phyloP scores from a whole-genome alignment of 2,113 vertebrate genomes.

The Rhinoptilus africanus region DNA sequence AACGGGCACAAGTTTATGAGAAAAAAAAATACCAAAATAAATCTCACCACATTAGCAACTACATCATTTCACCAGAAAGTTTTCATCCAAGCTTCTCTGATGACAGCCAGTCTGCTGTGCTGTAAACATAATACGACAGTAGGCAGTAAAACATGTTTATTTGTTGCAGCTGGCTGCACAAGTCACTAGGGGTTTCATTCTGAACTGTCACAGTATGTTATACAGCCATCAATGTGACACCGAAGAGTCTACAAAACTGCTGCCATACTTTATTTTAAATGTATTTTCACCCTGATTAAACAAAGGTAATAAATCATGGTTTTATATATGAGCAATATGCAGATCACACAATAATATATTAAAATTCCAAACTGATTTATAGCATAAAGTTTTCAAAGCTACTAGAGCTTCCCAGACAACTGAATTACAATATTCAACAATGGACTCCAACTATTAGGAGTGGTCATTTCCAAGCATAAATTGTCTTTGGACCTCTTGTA shows the following conservation, averaged over 20 bases:
- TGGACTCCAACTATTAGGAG: neutral
- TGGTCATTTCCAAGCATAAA: neutral
- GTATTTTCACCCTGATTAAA: neutral
- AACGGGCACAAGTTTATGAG: neutral
- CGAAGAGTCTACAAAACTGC: neutral
- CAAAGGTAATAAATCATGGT: neutral
- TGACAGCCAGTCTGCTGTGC: neutral
- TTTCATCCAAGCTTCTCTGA: neutral
- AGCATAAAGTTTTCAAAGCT: neutral
- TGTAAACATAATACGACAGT: neutral
- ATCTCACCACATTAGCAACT: neutral
- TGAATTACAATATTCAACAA: neutral
- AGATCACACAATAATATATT: neutral
- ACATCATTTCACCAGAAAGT: neutral
- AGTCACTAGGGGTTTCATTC: slow-evolving; percentile 32
- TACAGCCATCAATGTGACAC: neutral
- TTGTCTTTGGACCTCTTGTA: neutral
- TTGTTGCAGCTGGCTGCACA: slow-evolving; percentile 36
- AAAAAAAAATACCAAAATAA: neutral
- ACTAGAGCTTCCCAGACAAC: neutral
- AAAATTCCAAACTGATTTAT: neutral
- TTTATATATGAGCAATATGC: neutral
- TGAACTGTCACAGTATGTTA: neutral
- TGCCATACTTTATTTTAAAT: neutral
- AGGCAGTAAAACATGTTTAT: slow-evolving; percentile 37